Percentiles rank a stretch among this genome's conserved stretches.
Evolutionary conservation across 2,888 invertebrate genomes (phyloP).

Genomic region (Taenaris catops): DNA sequence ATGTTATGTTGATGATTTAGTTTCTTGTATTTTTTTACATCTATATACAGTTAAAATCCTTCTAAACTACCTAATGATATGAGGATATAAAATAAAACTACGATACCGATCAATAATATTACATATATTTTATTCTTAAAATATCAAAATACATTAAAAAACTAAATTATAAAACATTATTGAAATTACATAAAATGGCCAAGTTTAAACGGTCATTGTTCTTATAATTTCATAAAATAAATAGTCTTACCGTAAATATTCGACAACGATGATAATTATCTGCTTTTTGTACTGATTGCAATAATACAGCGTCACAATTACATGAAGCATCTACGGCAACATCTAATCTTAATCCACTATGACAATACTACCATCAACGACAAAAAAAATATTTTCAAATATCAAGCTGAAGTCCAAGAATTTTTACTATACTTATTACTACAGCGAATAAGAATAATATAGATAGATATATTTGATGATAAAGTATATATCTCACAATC

Average conservation of each 20-base stretch:
- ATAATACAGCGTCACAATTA: conserved; percentile 19
- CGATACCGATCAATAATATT: conserved; percentile 25
- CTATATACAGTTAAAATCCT: neutral
- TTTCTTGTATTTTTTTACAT: too few relatives aligned
- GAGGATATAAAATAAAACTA: conserved; percentile 31
- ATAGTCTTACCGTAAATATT: conserved; percentile 11
- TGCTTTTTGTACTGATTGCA: conserved; percentile 3
- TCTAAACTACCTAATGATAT: too few relatives aligned
- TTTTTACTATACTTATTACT: too few relatives aligned
- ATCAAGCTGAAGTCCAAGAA: too few relatives aligned
- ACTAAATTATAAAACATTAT: conserved; percentile 29
- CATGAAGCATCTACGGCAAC: conserved; percentile 22
- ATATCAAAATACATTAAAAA: conserved; percentile 38
- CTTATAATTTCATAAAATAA: conserved; percentile 20
- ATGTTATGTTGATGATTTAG: too few relatives aligned
- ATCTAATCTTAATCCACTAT: conserved; percentile 20
- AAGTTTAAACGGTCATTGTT: conserved; percentile 19
- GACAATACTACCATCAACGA: conserved; percentile 20
- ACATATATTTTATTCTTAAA: conserved; percentile 35
- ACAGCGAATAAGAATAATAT: too few relatives aligned
- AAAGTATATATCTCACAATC: too few relatives aligned
- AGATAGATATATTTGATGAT: too few relatives aligned
- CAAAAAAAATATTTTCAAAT: too few relatives aligned
- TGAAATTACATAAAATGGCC: conserved; percentile 30
- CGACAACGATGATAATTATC: conserved; percentile 2